These are phyloP conservation scores for Luperina testacea DNA, from an alignment of 2,888 invertebrate genomes.

Conservation along the genomic window DNA sequence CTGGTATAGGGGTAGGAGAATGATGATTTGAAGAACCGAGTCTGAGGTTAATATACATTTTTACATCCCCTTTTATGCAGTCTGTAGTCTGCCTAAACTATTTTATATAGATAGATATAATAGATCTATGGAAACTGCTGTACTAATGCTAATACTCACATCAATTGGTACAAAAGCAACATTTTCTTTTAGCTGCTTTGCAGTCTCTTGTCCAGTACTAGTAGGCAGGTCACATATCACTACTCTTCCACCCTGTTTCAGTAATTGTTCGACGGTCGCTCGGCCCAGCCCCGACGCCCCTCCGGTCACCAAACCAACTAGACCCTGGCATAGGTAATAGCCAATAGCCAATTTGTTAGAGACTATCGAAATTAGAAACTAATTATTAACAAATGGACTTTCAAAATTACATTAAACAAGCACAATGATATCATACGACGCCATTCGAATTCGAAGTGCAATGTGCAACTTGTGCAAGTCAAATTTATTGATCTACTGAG, in stretches of 20 bases:
- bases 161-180: slow-evolving; percentile 96
- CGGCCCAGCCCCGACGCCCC: slow-evolving; percentile 98
- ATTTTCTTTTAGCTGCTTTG: slow-evolving; percentile 93
- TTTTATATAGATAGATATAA: too few relatives aligned
- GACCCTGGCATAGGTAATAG: slow-evolving; percentile 89
- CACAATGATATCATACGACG: neutral
- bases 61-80: neutral
- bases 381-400: neutral
- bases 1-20: neutral
- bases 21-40: neutral
- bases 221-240: slow-evolving; percentile 96
- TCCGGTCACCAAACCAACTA: slow-evolving; percentile 97
- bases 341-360: neutral
- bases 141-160: slow-evolving; percentile 88
- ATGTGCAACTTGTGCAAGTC: slow-evolving; percentile 2
- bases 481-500: slow-evolving; percentile 4
- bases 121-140: neutral
- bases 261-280: slow-evolving; percentile 96
- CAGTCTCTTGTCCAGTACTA: slow-evolving; percentile 95
- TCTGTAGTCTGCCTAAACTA: neutral
- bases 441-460: neutral
- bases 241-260: slow-evolving; percentile 95
- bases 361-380: neutral
- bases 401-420: neutral
- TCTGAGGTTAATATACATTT: neutral